Conservation (phyloP, 2,888 invertebrate species). For the Hymenopus coronatus region DNA sequence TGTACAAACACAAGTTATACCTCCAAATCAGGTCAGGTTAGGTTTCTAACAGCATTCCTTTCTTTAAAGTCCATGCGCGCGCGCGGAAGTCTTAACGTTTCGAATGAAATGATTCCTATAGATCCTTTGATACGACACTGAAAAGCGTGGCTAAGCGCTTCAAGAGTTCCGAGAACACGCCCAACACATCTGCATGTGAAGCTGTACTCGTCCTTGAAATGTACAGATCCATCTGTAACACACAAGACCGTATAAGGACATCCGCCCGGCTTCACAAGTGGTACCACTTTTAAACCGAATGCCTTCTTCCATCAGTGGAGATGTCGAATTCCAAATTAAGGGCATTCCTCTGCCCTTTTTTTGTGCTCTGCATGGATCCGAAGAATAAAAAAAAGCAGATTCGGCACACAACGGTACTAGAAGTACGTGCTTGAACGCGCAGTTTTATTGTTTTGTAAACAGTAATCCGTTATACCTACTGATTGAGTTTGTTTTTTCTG, state of each 20-base stretch:
- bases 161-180: background rate
- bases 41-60: too few relatives aligned
- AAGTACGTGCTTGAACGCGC: too few relatives aligned
- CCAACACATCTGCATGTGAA: background rate
- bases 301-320: background rate
- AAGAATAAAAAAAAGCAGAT: background rate
- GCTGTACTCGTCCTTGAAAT: background rate
- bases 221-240: background rate
- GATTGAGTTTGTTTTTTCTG: too few relatives aligned
- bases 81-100: too few relatives aligned
- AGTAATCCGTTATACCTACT: too few relatives aligned
- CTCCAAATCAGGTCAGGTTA: too few relatives aligned
- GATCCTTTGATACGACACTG: background rate
- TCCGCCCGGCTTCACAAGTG: background rate
- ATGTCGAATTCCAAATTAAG: background rate
- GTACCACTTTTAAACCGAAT: background rate
- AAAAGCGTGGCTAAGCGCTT: background rate
- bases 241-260: background rate
- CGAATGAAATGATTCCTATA: background rate
- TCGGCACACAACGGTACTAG: too few relatives aligned
- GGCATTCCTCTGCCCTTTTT: background rate
- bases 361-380: background rate
- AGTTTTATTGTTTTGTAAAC: too few relatives aligned
- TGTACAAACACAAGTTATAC: too few relatives aligned
- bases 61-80: too few relatives aligned